phyloP scores from a whole-genome alignment of 2,888 invertebrate species.

The Girardia tigrina region DNA sequence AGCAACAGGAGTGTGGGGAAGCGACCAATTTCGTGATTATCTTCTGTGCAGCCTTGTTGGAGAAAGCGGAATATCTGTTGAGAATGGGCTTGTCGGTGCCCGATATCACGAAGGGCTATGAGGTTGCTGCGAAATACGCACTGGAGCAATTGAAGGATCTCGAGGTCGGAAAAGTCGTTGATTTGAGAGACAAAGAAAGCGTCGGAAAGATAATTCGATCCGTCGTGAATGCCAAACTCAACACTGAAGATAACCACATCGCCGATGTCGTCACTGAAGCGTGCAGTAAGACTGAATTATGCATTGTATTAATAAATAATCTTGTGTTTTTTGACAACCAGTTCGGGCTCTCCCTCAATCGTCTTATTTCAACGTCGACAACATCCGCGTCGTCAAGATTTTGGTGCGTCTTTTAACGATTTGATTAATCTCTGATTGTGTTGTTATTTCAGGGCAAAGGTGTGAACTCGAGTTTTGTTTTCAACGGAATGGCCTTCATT shows the following conservation, averaged over 20 bases:
- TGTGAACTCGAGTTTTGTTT: conserved; percentile 59
- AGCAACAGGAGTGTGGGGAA: conserved; percentile 93
- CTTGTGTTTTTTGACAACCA: conserved; percentile 39
- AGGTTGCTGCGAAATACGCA: conserved; percentile 79
- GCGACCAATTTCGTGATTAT: conserved; percentile 96
- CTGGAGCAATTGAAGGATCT: conserved; percentile 67
- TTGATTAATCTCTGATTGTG: conserved; percentile 18
- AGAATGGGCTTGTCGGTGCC: conserved; percentile 86
- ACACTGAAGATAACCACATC: conserved; percentile 85
- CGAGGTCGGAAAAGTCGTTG: conserved; percentile 55
- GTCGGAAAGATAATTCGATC: conserved; percentile 62
- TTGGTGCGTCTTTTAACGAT: conserved; percentile 52
- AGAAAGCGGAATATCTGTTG: conserved; percentile 76
- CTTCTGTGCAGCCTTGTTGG: conserved; percentile 76
- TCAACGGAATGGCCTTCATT: conserved; percentile 95
- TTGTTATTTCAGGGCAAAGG: conserved; percentile 60
- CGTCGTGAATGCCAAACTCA: conserved; percentile 89
- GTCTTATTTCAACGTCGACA: conserved; percentile 86
- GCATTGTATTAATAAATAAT: background rate
- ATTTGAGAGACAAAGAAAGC: conserved; percentile 57
- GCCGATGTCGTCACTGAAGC: conserved; percentile 54
- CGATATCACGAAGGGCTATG: conserved; percentile 88
- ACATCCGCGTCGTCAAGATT: conserved; percentile 78
- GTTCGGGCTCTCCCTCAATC: conserved; percentile 68
- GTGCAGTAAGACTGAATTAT: conserved; percentile 42